phyloP scores from a whole-genome alignment of 1,140 invertebrate genomes.

The Calephelis nemesis region DNA sequence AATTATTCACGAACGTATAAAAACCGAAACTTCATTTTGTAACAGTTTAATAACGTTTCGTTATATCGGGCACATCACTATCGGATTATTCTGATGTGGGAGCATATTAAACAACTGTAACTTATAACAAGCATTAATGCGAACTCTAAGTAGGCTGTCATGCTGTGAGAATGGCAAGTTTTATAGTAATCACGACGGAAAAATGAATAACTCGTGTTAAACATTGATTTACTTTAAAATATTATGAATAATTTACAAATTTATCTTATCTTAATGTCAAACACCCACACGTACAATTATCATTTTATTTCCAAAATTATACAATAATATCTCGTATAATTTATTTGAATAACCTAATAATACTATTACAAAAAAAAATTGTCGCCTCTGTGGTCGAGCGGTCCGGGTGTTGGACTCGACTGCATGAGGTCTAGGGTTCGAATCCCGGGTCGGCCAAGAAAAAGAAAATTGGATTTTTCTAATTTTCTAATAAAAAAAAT shows the following conservation, averaged over 20 bases:
- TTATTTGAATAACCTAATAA: too few relatives aligned
- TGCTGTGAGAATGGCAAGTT: constrained; percentile 40
- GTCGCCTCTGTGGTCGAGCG: too few relatives aligned
- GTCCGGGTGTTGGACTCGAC: too few relatives aligned
- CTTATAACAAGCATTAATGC: constrained; percentile 58
- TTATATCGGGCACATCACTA: too few relatives aligned
- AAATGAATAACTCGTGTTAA: constrained; percentile 47
- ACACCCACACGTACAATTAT: background rate
- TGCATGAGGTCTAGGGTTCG: too few relatives aligned
- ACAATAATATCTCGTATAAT: background rate
- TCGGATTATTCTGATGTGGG: constrained; percentile 21
- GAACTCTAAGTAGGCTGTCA: constrained; percentile 65
- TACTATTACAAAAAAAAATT: too few relatives aligned
- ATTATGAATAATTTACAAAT: constrained; percentile 3
- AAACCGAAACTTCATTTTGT: too few relatives aligned
- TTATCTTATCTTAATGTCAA: constrained; percentile 1
- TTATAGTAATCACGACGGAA: constrained; percentile 24
- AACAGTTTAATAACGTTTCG: too few relatives aligned
- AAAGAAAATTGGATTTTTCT: too few relatives aligned
- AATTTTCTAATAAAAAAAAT: too few relatives aligned
- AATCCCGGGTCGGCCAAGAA: too few relatives aligned
- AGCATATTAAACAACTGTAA: constrained; percentile 65
- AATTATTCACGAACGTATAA: too few relatives aligned
- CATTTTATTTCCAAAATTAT: background rate
- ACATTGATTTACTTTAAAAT: constrained; percentile 4